Conservation (phyloP, 2,888 invertebrate species). For the Trichopria drosophilae region DNA sequence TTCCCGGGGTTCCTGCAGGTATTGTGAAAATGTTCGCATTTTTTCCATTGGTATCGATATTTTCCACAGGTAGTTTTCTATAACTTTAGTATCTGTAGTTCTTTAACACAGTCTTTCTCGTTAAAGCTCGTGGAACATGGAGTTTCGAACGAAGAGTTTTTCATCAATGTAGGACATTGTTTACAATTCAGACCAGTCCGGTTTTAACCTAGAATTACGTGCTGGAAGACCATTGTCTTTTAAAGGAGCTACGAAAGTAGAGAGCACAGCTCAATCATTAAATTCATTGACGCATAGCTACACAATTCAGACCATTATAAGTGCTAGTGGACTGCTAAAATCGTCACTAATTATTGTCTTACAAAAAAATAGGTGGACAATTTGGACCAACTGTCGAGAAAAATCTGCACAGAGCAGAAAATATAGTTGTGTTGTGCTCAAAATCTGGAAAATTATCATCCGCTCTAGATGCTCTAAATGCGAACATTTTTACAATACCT, state of each 20-base stretch:
- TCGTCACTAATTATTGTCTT: slow-evolving; percentile 21
- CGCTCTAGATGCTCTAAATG: no score
- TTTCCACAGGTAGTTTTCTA: no score
- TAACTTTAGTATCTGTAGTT: no score
- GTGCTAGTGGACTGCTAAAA: slow-evolving; percentile 9
- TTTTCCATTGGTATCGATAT: no score
- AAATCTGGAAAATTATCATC: slow-evolving; percentile 20
- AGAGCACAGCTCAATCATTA: no score
- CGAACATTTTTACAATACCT: no score
- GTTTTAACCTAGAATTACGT: slow-evolving; percentile 12
- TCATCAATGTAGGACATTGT: slow-evolving; percentile 24
- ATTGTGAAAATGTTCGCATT: no score
- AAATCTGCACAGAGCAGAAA: slow-evolving; percentile 25
- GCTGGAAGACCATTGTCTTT: slow-evolving; percentile 12
- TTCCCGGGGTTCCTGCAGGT: slow-evolving; percentile 1
- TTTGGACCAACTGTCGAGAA: slow-evolving; percentile 26
- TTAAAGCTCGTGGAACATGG: no score
- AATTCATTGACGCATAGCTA: no score
- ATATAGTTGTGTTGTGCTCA: slow-evolving; percentile 19
- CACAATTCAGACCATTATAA: slow-evolving; percentile 15
- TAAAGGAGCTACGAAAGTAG: no score
- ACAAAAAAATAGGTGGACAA: slow-evolving; percentile 26
- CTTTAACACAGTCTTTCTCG: no score
- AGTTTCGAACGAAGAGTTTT: no score
- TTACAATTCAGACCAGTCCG: slow-evolving; percentile 13